phyloP scores from a whole-genome alignment of 2,888 invertebrate species.

The Rhingia rostrata region DNA sequence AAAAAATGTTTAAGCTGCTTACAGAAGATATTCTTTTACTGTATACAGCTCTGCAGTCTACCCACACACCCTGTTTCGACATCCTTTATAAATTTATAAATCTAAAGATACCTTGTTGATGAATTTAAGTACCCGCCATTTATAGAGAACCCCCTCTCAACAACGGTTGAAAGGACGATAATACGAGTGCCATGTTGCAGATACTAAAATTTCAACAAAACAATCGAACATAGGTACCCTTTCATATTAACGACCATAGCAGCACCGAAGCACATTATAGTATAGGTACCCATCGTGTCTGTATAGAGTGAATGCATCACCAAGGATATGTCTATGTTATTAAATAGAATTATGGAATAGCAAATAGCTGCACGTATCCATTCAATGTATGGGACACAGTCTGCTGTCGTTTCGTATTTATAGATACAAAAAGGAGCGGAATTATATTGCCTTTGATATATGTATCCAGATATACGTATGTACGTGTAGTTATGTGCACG shows the following conservation, averaged over 20 bases:
- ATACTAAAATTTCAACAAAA: conserved; percentile 43
- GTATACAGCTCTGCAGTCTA: neutral
- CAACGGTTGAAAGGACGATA: conserved; percentile 6
- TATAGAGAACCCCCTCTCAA: neutral
- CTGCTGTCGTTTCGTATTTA: conserved; percentile 4
- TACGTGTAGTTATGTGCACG: neutral
- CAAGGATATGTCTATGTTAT: conserved; percentile 20
- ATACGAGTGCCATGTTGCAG: conserved; percentile 37
- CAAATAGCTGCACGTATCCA: conserved; percentile 32
- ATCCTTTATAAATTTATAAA: conserved; percentile 3
- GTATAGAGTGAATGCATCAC: conserved; percentile 26
- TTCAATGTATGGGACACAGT: conserved; percentile 1
- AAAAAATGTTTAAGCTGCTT: too few species aligned
- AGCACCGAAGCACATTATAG: conserved; percentile 2
- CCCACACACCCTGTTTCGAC: conserved; percentile 35
- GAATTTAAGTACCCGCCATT: conserved; percentile 24
- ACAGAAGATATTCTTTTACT: too few species aligned
- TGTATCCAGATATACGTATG: too few species aligned
- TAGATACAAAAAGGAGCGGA: neutral
- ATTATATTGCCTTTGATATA: conserved; percentile 19
- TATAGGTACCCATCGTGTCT: neutral
- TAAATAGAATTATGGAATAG: conserved; percentile 53
- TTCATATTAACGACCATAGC: neutral
- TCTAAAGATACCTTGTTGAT: conserved; percentile 7
- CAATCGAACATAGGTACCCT: conserved; percentile 29